A percentile compares a stretch with the other conserved stretches of the same genome.
These are phyloP conservation scores for Ophthalmolycus amberensis DNA, from an alignment of 2,113 vertebrate genomes.

Conservation along the genomic window DNA sequence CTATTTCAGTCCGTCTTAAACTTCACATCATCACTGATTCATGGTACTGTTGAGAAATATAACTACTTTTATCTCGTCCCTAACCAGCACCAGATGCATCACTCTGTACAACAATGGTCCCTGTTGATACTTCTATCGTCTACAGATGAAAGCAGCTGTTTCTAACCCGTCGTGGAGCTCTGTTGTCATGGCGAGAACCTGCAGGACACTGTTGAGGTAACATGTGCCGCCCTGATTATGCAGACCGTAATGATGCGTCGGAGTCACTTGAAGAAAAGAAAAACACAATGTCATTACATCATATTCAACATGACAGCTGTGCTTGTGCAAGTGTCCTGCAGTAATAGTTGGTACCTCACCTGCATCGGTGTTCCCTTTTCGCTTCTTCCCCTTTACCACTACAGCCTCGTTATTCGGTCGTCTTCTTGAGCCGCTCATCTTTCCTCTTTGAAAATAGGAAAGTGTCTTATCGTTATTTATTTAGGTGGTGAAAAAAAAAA, in stretches of 20 bases:
- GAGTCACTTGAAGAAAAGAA: background rate
- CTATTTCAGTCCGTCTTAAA: background rate
- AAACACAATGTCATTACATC: background rate
- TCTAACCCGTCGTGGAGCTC: slow-evolving; percentile 57
- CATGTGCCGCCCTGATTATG: slow-evolving; percentile 69
- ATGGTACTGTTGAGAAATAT: no score
- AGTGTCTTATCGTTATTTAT: background rate
- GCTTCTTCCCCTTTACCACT: background rate
- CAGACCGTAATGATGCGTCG: slow-evolving; percentile 39
- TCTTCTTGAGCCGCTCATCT: background rate
- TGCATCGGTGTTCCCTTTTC: background rate
- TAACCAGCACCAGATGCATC: no score
- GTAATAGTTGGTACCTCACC: background rate
- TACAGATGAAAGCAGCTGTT: background rate
- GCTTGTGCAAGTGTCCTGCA: background rate
- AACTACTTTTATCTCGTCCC: no score
- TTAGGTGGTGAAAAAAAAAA: background rate
- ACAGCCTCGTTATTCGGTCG: background rate
- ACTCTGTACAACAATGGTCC: background rate
- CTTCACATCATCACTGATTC: background rate
- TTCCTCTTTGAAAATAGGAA: background rate
- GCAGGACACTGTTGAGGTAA: slow-evolving; percentile 73
- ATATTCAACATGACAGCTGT: no score
- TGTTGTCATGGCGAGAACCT: slow-evolving; percentile 66
- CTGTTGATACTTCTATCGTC: background rate